Conservation (phyloP, 1,140 invertebrate genomes). For the Scaptomyza montana region DNA sequence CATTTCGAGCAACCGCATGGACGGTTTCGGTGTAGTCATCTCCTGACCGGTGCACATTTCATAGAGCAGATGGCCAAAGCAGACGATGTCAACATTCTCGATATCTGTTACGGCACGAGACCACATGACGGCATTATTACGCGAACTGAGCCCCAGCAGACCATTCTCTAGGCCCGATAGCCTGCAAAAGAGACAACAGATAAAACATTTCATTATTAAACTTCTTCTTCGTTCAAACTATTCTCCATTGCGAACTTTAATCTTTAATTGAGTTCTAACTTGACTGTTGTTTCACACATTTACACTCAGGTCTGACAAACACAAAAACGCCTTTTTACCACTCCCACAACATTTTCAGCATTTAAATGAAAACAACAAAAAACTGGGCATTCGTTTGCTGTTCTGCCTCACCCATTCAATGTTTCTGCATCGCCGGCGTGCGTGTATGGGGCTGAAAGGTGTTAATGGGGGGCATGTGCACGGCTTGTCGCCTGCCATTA, state of each 20-base stretch:
- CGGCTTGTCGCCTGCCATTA: conserved; percentile 45
- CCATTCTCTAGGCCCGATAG: conserved; percentile 93
- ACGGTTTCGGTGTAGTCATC: conserved; percentile 89
- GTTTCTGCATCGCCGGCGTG: not conserved
- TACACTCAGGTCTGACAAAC: too few relatives aligned
- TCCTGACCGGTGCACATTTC: conserved; percentile 96
- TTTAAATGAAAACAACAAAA: conserved; percentile 66
- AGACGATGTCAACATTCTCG: conserved; percentile 88
- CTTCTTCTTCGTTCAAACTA: too few relatives aligned
- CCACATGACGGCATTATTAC: conserved; percentile 85
- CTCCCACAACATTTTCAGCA: conserved; percentile 30
- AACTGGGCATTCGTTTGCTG: conserved; percentile 50
- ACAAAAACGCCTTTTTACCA: conserved; percentile 10
- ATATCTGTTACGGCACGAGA: conserved; percentile 86
- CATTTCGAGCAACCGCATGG: conserved; percentile 87
- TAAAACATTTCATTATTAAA: too few relatives aligned
- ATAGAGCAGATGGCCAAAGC: conserved; percentile 93
- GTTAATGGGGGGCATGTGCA: conserved; percentile 13
- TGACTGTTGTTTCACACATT: too few relatives aligned
- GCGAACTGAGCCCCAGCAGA: conserved; percentile 90
- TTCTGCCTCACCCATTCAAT: conserved; percentile 48
- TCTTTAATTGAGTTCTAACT: conserved; percentile 29
- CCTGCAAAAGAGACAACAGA: conserved; percentile 78
- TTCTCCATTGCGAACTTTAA: conserved; percentile 16
- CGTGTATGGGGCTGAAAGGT: conserved; percentile 4